phyloP scores from a whole-genome alignment of 2,888 invertebrate species.

The Eupithecia vulgata region DNA sequence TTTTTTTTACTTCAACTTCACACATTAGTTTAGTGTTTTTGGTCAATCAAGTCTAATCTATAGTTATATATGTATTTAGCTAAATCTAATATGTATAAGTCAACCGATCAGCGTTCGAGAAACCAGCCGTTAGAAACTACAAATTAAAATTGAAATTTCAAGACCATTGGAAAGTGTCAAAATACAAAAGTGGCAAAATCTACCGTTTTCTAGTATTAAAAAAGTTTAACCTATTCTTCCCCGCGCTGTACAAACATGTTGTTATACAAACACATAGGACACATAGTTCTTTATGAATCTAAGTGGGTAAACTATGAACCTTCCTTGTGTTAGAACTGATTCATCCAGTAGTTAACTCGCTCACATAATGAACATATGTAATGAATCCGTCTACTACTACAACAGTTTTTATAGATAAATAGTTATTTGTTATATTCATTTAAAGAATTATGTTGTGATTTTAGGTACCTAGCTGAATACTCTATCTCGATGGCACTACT shows the following conservation, averaged over 20 bases:
- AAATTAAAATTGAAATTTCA: slow-evolving; percentile 25
- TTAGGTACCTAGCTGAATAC: no score
- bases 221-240: slow-evolving; percentile 24
- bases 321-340: no score
- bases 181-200: slow-evolving; percentile 49
- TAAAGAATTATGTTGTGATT: no score
- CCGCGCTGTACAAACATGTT: slow-evolving; percentile 26
- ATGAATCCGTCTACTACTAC: no score
- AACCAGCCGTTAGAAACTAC: background rate
- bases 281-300: no score
- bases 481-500: no score
- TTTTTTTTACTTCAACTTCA: background rate
- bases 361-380: no score
- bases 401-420: no score
- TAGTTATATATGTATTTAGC: background rate
- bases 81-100: background rate
- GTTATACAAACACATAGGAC: slow-evolving; percentile 10
- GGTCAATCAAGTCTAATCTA: no score
- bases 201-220: slow-evolving; percentile 30
- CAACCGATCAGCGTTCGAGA: background rate
- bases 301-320: no score
- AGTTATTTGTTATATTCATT: no score
- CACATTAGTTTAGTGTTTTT: background rate
- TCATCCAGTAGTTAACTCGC: no score
- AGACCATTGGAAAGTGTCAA: slow-evolving; percentile 40